Evolutionary conservation across 1,140 invertebrate species (phyloP).

Genomic region (Macrocentrus cingulum): DNA sequence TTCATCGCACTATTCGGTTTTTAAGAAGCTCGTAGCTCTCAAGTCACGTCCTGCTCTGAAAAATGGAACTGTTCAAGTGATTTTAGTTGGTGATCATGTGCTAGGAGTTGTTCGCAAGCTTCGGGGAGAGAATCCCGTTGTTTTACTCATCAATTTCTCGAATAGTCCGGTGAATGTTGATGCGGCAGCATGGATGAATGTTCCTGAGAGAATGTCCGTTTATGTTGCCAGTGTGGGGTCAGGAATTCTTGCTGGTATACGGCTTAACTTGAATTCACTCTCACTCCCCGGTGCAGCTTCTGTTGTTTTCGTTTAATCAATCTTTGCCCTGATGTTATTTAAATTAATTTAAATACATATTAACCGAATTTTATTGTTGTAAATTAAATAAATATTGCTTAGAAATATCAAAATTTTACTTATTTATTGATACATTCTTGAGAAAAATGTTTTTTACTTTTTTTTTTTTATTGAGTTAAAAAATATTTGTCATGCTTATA

Average conservation of each 20-base stretch:
- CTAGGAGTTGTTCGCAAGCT: slow-evolving; percentile 44
- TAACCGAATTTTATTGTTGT: too few species aligned
- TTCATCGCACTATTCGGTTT: slow-evolving; percentile 59
- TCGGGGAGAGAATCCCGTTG: slow-evolving; percentile 26
- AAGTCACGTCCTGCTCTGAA: slow-evolving; percentile 18
- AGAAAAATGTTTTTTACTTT: too few species aligned
- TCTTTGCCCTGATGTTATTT: too few species aligned
- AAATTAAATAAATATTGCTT: too few species aligned
- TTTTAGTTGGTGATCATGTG: slow-evolving; percentile 49
- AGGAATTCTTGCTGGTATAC: not conserved
- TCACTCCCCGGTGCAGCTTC: too few species aligned
- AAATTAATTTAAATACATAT: too few species aligned
- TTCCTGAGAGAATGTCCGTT: slow-evolving; percentile 10
- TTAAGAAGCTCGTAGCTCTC: slow-evolving; percentile 38
- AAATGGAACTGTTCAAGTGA: slow-evolving; percentile 46
- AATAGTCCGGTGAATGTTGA: slow-evolving; percentile 68
- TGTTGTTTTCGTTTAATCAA: too few species aligned
- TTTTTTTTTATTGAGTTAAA: too few species aligned
- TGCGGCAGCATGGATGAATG: slow-evolving; percentile 70
- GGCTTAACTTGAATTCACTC: too few species aligned
- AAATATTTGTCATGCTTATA: too few species aligned
- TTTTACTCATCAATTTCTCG: slow-evolving; percentile 36
- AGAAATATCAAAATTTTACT: too few species aligned
- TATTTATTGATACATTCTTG: too few species aligned
- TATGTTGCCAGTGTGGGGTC: slow-evolving; percentile 11